Conservation (phyloP, 2,113 vertebrate genomes). For the Cyprinus carpio region DNA sequence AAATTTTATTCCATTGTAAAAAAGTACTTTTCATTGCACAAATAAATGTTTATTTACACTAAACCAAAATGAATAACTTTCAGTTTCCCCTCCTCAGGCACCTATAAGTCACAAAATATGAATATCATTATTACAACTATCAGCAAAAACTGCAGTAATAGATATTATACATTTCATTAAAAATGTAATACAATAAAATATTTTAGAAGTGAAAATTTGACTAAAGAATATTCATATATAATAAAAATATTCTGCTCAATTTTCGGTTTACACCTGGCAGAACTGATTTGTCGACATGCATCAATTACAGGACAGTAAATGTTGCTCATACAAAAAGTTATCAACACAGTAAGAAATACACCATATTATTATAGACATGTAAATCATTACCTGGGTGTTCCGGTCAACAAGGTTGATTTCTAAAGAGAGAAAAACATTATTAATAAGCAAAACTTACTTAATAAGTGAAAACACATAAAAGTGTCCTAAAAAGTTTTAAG, state of each 20-base stretch:
- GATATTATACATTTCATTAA: background rate
- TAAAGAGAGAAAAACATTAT: constrained; percentile 55
- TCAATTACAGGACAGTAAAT: background rate
- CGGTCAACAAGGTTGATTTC: constrained; percentile 55
- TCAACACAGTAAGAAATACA: background rate
- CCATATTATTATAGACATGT: background rate
- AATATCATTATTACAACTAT: background rate
- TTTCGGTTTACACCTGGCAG: background rate
- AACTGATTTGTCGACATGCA: background rate
- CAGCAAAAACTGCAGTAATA: background rate
- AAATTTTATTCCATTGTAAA: background rate
- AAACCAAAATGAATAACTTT: constrained; percentile 85
- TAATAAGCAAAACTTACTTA: background rate
- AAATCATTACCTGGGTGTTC: constrained; percentile 60
- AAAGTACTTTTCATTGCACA: background rate
- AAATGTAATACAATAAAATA: background rate
- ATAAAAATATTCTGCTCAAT: background rate
- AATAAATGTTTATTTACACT: constrained; percentile 71
- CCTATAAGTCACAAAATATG: constrained; percentile 69
- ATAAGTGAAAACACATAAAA: background rate
- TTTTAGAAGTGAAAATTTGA: background rate
- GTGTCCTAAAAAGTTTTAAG: background rate
- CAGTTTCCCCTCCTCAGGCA: constrained; percentile 68
- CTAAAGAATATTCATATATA: background rate
- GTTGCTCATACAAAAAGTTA: background rate